Base-by-base conservation (phyloP, 2,797 vertebrate species). In the Danio aesculapii region DNA sequence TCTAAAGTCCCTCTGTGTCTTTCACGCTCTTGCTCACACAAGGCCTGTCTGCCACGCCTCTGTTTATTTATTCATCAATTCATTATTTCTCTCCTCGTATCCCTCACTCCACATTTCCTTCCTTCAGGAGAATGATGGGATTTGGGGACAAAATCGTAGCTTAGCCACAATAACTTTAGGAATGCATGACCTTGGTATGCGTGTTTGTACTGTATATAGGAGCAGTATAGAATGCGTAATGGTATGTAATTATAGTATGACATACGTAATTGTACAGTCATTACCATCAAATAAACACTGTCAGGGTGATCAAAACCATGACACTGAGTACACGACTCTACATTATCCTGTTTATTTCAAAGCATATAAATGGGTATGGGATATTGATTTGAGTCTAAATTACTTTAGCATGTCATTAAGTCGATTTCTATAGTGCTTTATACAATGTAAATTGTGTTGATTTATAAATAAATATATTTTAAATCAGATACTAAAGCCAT, bases 11-110 rank as follows among this genome's bases (percentile, higher is more conserved):
- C 81, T 86, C 77, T 77, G 72, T 87, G 83, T 74, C 81, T 88
- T 84, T 84, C 81, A 81, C 53, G 49, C 64, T 79, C 71, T 58
- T 72, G 43, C 76, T 74, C 81, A 69, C 79, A 52, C 69, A 77
- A 81, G 67, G 44, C 68, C 75, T 67, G 68, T 44, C 46, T 50
- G 67, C 78, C 68, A 84, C 71, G 68, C 62, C 67, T 81, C 49
- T 68, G 49, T 83, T 88, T 88, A 88, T 84, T 88, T 89, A 89
- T 89, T 88, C 78, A 89, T 89, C 75, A 70, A 78, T 86, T 85
- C 79, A 86, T 89, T 87, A 86, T 84, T 82, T 82, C 75, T 80
- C 63, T 74, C 67, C 78, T n/a, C 12, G 1, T 58, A 44, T 74
- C 58, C 43, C 57, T 62, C 66, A 43, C 50, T 71, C n/a, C 9